Base-by-base conservation (phyloP, 2,797 vertebrate species). In the Coregonus ussuriensis region DNA sequence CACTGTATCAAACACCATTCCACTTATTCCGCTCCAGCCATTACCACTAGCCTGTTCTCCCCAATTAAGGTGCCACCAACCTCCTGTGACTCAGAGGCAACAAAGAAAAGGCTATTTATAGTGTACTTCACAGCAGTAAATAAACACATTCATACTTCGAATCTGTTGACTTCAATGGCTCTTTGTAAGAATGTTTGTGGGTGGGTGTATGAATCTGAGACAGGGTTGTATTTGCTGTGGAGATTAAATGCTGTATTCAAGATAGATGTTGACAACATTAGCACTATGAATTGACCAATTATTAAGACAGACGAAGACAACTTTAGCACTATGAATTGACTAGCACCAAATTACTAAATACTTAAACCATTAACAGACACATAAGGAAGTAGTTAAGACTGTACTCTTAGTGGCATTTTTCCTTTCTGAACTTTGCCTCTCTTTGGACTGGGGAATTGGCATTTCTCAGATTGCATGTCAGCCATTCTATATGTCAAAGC, bases 101-200 rank as follows among this genome's bases (percentile, higher is more conserved):
- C 59, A 63, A 25, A 25, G 18, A 59, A 18, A 63, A 63, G 21
- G 21, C 18, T 63, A 63, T 63, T 29, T 63, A 21, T 62, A 21
- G n/a, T 63, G 59, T 63, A 63, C 59, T 63, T 13, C 59, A 13
- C 59, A 63, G 59, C 59, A 29, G 59, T 63, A 63, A 63, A 63
- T 63, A 29, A 63, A 63, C 59, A 62, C 2, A 13, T 11, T 25
- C 59, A 63, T 29, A 25, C n/a, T 63, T 63, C n/a, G 5, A 25
- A 63, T 25, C 2, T 1, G 11, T 7, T 63, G 59, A 63, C 59
- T 63, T 63, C 21, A 63, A 63, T 63, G n/a, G 59, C 6, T 29
- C 21, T 63, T 63, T 63, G 21, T 63, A 21, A 13, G 59, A 9
- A 25, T 63, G 21, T 63, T 9, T 25, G n/a, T 11, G 6, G 18